phyloP scores from a whole-genome alignment of 2,797 vertebrate genomes.

The Lepilemur ruficaudatus region DNA sequence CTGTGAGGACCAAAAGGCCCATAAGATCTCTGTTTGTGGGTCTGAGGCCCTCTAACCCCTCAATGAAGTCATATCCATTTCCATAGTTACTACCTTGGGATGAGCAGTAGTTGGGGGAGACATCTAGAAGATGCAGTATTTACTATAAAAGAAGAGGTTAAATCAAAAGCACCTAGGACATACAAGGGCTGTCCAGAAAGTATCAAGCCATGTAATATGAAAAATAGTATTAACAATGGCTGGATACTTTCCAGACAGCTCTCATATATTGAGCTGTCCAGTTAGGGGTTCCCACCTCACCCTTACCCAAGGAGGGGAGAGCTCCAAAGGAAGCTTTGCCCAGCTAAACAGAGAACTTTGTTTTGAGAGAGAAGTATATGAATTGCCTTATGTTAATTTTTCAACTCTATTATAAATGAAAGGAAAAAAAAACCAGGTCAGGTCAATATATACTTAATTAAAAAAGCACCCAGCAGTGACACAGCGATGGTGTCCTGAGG shows the following conservation, averaged over 20 bases:
- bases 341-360: not conserved
- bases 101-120: not conserved
- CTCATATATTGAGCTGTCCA: not conserved
- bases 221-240: too few relatives aligned
- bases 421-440: not conserved
- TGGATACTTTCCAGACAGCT: too few relatives aligned
- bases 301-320: not conserved
- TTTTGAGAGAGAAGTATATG: not conserved
- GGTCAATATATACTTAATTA: not conserved
- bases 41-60: fast-evolving
- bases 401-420: not conserved
- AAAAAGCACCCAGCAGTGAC: not conserved
- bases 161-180: not conserved
- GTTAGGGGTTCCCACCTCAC: not conserved
- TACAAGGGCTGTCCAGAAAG: too few relatives aligned
- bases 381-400: not conserved
- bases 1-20: not conserved
- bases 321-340: not conserved
- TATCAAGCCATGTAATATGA: too few relatives aligned
- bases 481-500: not conserved
- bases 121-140: not conserved
- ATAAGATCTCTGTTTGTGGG: not conserved
- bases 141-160: not conserved
- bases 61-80: not conserved
- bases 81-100: not conserved